Percentiles rank a stretch among this genome's conserved stretches.
Evolutionary conservation across 35 echinoderm and acorn worm species (phyloP).

Genomic region (Acanthaster planci): DNA sequence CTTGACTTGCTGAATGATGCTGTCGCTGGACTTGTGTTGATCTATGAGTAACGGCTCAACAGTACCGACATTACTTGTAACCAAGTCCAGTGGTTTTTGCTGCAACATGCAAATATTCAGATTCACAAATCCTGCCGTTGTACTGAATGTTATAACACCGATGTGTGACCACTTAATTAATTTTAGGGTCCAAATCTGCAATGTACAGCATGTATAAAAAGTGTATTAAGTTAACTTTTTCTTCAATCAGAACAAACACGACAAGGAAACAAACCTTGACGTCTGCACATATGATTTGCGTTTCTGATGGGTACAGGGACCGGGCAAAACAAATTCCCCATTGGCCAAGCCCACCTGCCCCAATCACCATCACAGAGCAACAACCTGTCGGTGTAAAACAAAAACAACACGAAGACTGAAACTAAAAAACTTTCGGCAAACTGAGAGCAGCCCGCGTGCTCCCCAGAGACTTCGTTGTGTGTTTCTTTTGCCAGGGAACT

Average conservation of each 20-base stretch:
- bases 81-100: background rate
- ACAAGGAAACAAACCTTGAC: background rate
- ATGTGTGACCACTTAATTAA: no score
- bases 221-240: background rate
- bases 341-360: slow-evolving; percentile 1
- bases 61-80: background rate
- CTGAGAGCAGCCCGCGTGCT: no score
- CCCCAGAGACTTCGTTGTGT: no score
- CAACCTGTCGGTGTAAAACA: background rate
- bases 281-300: background rate
- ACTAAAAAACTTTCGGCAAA: no score
- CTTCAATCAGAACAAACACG: background rate
- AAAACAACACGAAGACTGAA: no score
- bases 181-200: no score
- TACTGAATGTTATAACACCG: no score
- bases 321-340: slow-evolving; percentile 5
- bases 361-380: background rate
- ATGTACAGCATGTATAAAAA: no score
- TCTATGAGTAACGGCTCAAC: background rate
- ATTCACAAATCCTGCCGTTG: no score
- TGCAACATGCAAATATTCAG: background rate
- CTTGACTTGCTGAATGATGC: background rate
- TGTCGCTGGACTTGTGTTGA: background rate
- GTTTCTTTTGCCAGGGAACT: no score
- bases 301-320: slow-evolving; percentile 2